phyloP scores from a whole-genome alignment of 2,113 vertebrate species.

The Papio anubis region DNA sequence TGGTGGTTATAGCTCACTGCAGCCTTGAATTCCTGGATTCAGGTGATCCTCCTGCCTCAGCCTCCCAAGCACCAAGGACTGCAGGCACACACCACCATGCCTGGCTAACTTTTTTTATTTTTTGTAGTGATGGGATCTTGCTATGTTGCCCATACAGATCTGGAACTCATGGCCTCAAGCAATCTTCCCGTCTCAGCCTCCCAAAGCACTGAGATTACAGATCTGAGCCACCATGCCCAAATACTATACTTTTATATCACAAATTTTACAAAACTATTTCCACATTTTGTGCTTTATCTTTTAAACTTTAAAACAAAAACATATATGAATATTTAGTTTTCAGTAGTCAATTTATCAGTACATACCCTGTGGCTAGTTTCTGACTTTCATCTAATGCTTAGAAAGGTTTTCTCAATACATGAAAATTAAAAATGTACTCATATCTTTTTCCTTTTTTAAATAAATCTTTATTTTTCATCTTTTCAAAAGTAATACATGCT shows the following conservation, averaged over 20 bases:
- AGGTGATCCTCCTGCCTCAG: too few relatives aligned
- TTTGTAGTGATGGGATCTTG: too few relatives aligned
- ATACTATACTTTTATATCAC: not conserved
- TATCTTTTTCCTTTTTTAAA: not conserved
- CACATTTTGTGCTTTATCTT: not conserved
- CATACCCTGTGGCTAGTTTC: constrained; percentile 23
- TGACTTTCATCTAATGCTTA: constrained; percentile 12
- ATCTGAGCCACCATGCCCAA: too few relatives aligned
- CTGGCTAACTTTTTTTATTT: too few relatives aligned
- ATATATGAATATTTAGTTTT: not conserved
- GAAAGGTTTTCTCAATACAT: constrained; percentile 5
- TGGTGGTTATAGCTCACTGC: too few relatives aligned
- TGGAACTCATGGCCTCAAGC: too few relatives aligned
- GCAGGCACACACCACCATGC: too few relatives aligned
- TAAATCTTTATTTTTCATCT: constrained; percentile 52
- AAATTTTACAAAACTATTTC: constrained; percentile 35
- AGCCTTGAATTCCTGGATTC: too few relatives aligned
- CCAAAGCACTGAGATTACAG: too few relatives aligned
- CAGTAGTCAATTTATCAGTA: not conserved
- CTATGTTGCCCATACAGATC: too few relatives aligned
- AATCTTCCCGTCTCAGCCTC: too few relatives aligned
- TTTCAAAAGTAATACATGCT: constrained; percentile 60
- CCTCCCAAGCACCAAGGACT: too few relatives aligned
- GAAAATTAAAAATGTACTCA: constrained; percentile 30
- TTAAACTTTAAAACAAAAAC: constrained; percentile 21